Evolutionary conservation across 2,113 vertebrate species (phyloP).

Genomic region (Chionodraco myersi): DNA sequence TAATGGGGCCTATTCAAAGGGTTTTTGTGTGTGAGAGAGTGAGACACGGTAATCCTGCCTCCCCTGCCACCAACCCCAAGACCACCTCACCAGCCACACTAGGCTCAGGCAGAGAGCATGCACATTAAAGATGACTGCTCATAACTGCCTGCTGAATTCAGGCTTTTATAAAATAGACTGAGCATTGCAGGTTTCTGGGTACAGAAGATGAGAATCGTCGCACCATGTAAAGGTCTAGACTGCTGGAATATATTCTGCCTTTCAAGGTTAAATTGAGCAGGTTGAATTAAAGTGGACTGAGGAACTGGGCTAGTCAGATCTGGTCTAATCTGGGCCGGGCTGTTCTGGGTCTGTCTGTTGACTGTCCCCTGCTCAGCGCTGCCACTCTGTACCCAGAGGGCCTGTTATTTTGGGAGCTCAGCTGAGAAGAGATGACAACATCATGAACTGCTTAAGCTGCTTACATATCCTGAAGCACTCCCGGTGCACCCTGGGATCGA

Average conservation of each 20-base stretch:
- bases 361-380: constrained; percentile 69
- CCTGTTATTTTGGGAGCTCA: constrained; percentile 82
- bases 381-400: constrained; percentile 72
- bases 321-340: constrained; percentile 71
- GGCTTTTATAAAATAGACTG: constrained; percentile 11
- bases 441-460: constrained; percentile 78
- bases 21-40: constrained; percentile 23
- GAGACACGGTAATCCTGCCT: constrained; percentile 37
- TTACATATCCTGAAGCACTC: constrained; percentile 80
- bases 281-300: constrained; percentile 56
- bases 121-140: constrained; percentile 32
- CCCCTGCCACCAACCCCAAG: constrained; percentile 11
- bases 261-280: constrained; percentile 44
- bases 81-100: constrained; percentile 35
- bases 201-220: not conserved
- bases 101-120: constrained; percentile 10
- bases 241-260: constrained; percentile 9
- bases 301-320: constrained; percentile 63
- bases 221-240: not conserved
- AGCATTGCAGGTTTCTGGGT: constrained; percentile 1
- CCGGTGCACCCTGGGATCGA: constrained; percentile 70
- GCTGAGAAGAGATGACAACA: constrained; percentile 81
- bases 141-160: constrained; percentile 25
- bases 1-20: constrained; percentile 34
- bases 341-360: constrained; percentile 75